Base-by-base conservation (phyloP, 1,140 invertebrate species). In the Belonocnema kinseyi region DNA sequence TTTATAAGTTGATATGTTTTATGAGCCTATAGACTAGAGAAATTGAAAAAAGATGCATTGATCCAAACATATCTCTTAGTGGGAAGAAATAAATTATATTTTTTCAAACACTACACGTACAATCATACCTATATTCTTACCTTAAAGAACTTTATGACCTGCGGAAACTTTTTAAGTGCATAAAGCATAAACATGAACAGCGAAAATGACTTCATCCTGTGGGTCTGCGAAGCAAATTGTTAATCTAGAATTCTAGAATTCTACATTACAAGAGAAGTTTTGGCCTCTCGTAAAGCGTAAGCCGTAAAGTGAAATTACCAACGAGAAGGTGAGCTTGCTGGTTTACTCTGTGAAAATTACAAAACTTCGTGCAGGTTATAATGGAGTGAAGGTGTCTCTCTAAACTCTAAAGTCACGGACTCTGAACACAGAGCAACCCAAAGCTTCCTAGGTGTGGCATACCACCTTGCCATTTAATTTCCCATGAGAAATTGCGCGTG, bases 401-500 rank as follows among this genome's bases (percentile, higher is more conserved):
- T 53, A 77, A 73, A 70, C 40, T 46, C 40, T 46, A 46, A 66
- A 66, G 61, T 26, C 61, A 66, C 61, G 61, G 26, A 40, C 61
- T 66, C 40, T 66, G 61, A 66, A 66, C 26, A 19, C 16, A 3
- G 19, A 33, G 26, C 26, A 33, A 33, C 26, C 26, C 26, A 33
- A 16, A 16, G 26, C 72, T 77, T 80, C 83, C 54, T 81, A 79
- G 74, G 79, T 77, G 75, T 75, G 79, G 77, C 81, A 79, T 70
- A 82, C 80, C 14, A 75, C 72, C 83, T 75, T 78, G 74, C 73
- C 82, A 82, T 84, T 87, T 87, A 87, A 88, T 88, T 89, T 88
- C 87, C 88, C 88, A 86, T 87, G 88, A 89, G 87, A 88, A 88
- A 89, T 87, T 85, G 87, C 85, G 78, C 78, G 78, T 80, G 79